Conservation (phyloP, 2,113 vertebrate genomes). For the Dolichotis patagonum region DNA sequence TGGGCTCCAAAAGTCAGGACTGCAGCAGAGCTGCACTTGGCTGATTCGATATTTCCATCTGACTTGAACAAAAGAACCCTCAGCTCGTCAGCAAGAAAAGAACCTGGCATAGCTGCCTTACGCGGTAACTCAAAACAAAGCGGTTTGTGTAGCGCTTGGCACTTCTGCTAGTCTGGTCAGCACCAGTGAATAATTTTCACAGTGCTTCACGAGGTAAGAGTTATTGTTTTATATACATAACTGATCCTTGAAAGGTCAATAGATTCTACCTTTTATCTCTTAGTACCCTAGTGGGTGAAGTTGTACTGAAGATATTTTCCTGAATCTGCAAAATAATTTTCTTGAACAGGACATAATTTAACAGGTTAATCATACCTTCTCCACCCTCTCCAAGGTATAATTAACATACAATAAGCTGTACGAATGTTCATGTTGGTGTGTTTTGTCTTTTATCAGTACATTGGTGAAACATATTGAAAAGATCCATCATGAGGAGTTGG, state of each 20-base stretch:
- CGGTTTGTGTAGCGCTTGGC: neutral
- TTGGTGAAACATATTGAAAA: neutral
- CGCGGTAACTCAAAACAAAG: neutral
- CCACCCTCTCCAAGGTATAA: neutral
- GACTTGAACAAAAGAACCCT: neutral
- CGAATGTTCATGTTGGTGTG: neutral
- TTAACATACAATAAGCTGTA: neutral
- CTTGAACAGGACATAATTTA: neutral
- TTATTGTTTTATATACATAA: neutral
- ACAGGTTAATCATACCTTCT: neutral
- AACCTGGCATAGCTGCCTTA: neutral
- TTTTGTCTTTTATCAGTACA: neutral
- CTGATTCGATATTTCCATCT: neutral
- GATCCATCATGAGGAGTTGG: neutral
- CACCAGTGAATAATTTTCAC: neutral
- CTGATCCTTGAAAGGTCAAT: neutral
- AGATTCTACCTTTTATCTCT: neutral
- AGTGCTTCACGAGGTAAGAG: neutral
- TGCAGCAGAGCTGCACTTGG: neutral
- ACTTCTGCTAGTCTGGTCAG: neutral
- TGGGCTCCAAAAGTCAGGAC: neutral
- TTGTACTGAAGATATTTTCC: neutral
- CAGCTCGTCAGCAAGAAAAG: neutral
- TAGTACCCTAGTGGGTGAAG: neutral
- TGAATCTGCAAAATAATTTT: neutral